Conservation (phyloP, 2,113 vertebrate genomes). For the Dasyornis broadbenti region DNA sequence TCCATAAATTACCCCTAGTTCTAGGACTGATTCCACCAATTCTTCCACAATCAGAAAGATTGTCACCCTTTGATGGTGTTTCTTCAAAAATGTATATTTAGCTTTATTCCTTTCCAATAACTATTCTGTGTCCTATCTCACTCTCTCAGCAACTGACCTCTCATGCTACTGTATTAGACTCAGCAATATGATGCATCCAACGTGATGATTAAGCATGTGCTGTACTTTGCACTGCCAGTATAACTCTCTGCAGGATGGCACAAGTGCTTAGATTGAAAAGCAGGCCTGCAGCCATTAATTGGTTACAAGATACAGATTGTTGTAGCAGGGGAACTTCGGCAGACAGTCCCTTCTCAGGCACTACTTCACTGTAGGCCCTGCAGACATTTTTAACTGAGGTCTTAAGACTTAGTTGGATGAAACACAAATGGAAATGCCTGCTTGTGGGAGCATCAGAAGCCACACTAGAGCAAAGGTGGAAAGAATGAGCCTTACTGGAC, state of each 20-base stretch:
- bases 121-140: neutral
- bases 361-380: neutral
- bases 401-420: neutral
- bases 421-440: neutral
- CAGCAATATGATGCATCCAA: neutral
- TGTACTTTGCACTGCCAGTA: neutral
- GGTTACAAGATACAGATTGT: neutral
- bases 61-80: neutral
- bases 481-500: neutral
- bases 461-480: neutral
- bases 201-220: neutral
- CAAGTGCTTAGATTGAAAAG: neutral
- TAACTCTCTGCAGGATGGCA: neutral
- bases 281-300: neutral
- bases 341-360: neutral
- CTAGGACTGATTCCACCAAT: constrained; percentile 19
- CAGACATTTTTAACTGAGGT: neutral
- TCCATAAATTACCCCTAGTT: constrained; percentile 40
- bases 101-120: constrained; percentile 45
- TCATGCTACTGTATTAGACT: neutral
- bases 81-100: constrained; percentile 27
- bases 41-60: neutral
- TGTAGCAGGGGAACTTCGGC: neutral
- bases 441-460: neutral
- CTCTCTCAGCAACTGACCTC: neutral